Evolutionary conservation across 2,888 invertebrate genomes (phyloP), one percentile per base, ranked within the genome.

Genomic region (Trimorus sp.): DNA sequence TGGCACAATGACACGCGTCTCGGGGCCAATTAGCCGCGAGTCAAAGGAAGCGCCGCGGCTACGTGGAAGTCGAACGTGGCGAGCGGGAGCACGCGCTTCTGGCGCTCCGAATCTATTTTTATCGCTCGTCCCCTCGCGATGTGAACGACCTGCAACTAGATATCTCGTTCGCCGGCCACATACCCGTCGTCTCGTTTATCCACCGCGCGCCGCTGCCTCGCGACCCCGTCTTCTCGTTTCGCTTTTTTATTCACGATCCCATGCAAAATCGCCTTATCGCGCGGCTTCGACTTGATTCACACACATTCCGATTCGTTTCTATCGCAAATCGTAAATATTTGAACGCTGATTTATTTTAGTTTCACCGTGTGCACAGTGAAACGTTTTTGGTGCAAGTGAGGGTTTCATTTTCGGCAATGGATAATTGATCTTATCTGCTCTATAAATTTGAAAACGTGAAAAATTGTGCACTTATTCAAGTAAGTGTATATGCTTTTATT

Each of bases 81-180:
- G 84, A 69, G 86, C 86, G 88, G 87, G 88, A 87, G 86, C 86
- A 86, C 85, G 86, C 87, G 85, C 84, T 89, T 87, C 87, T 88
- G 87, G 86, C 87, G 88, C 87, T 88, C 89, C 87, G 87, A 84
- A 88, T 90, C 91, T 91, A 90, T 91, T 90, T 91, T 90, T 89
- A 89, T 89, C 86, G 85, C 89, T 88, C 88, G 88, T 89, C 89
- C 90, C 89, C 89, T 89, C 89, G 88, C 89, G 87, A 89, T 89
- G 91, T 91, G 90, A 91, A 91, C 88, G 91, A 91, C 91, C 91
- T 90, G 90, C 89, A 89, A 91, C 89, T 90, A 90, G 90, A 90
- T 90, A 90, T 90, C 90, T 88, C 86, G 83, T 86, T 82, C 81
- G 81, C 83, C 68, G 81, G 81, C 79, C 79, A 74, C 73, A 78